Evolutionary conservation across 1,140 invertebrate species (phyloP).

Genomic region (Cepaea nemoralis): DNA sequence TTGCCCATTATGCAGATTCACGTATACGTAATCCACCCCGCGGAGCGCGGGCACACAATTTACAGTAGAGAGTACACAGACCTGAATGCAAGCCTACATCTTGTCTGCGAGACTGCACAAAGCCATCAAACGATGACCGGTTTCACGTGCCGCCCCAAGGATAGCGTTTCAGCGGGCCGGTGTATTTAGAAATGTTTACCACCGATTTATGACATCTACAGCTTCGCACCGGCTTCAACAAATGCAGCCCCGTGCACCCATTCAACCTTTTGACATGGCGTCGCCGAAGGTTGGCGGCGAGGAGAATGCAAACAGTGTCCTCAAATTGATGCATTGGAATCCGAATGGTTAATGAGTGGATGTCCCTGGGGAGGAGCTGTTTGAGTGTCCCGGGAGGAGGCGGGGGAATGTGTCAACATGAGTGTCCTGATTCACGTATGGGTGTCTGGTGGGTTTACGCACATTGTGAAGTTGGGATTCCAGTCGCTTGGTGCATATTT

Average conservation of each 20-base stretch:
- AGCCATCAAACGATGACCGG: not conserved
- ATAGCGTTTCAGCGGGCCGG: not conserved
- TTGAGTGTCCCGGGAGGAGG: not conserved
- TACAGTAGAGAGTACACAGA: not conserved
- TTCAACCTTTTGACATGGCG: not conserved
- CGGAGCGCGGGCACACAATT: not conserved
- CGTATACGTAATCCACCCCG: not conserved
- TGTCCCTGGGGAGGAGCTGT: not conserved
- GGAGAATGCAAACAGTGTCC: not conserved
- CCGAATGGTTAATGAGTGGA: not conserved
- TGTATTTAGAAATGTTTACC: not conserved
- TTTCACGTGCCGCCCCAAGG: not conserved
- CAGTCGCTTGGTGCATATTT: too few species aligned
- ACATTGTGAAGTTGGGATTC: not conserved
- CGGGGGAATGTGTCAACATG: not conserved
- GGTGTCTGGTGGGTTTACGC: not conserved
- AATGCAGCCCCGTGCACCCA: conserved; percentile 6
- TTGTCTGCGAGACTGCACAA: not conserved
- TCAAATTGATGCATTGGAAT: not conserved
- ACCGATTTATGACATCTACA: conserved; percentile 4
- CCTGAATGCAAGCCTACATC: not conserved
- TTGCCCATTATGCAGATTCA: not conserved
- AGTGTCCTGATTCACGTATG: not conserved
- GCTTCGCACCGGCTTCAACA: not conserved
- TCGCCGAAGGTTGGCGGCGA: not conserved